A percentile compares a stretch with the other conserved stretches of the same genome.
Conservation (phyloP, 2,888 invertebrate species). For the Epinotia bilunana region DNA sequence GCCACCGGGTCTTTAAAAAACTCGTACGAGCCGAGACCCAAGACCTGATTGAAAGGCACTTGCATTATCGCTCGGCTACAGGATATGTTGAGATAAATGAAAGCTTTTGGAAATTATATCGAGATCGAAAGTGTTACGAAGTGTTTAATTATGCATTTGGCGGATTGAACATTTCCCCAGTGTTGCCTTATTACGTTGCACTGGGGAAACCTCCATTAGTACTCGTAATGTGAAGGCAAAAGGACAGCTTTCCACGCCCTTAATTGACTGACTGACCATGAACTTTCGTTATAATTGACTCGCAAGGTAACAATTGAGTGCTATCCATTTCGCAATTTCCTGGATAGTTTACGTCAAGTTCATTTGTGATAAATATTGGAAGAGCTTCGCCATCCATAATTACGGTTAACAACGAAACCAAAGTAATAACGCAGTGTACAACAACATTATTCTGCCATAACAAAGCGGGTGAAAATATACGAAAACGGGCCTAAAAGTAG, state of each 20-base stretch:
- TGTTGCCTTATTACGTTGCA: too few species aligned
- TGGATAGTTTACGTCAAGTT: not conserved
- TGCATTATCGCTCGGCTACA: too few species aligned
- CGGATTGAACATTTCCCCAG: not conserved
- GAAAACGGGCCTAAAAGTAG: too few species aligned
- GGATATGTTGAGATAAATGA: too few species aligned
- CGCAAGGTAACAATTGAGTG: not conserved
- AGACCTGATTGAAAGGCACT: too few species aligned
- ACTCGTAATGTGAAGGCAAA: not conserved
- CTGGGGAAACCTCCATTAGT: not conserved
- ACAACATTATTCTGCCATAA: not conserved
- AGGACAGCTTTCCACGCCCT: not conserved
- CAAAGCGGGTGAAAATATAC: too few species aligned
- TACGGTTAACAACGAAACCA: too few species aligned
- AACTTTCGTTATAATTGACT: not conserved
- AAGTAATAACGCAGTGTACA: not conserved
- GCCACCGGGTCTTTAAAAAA: too few species aligned
- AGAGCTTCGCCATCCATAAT: not conserved
- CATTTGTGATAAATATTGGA: not conserved
- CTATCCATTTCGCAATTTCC: constrained; percentile 18
- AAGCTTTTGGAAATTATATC: too few species aligned
- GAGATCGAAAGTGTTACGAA: too few species aligned
- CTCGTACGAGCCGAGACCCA: too few species aligned
- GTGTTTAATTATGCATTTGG: too few species aligned
- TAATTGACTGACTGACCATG: constrained; percentile 11